Evolutionary conservation across 2,797 vertebrate genomes (phyloP), one percentile per base, ranked within the genome.

Genomic region (Sebastes paucispinis): DNA sequence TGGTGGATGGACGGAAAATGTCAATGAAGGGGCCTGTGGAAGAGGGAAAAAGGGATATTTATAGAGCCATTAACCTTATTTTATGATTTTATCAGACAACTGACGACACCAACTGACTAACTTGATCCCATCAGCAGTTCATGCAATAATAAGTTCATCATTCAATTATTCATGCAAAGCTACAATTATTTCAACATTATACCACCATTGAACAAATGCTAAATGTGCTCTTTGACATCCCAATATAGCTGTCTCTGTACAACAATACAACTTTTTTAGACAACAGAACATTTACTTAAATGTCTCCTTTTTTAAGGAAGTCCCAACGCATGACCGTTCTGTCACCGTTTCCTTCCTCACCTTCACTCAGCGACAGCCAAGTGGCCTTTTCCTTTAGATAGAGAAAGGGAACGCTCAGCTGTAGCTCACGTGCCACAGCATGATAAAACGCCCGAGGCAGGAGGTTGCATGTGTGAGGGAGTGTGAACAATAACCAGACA

Each of bases 291-390:
- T 43, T 43, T 18, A 18, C 43, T 73, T 67, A 55, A 67, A 69
- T 52, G 65, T 79, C 81, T 66, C 24, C 24, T 71, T 20, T 74
- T 88, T 76, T 82, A 9, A 84, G 90, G 90, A 91, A 93, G 87
- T 86, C 68, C 52, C 36, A 82, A 32, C 75, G 6, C 87, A 75
- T 82, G 83, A 75, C 85, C 63, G 31, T 62, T 79, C 81, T 86
- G 82, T 83, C 77, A 80, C 68, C 1, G 12, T 55, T 91, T 93
- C 92, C 90, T 91, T 91, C 91, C 89, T 75, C 85, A 83, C 88
- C 84, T 87, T 85, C 80, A 55, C 80, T 84, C 55, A 65, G 75
- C 57, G 3, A 73, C 87, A 68, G 79, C 75, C 84, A 74, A 62
- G 74, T 69, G 79, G 57, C 77, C 67, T 78, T 89, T 90, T 89